Conservation (phyloP, 2,888 invertebrate genomes). For the Dasypolia templi region DNA sequence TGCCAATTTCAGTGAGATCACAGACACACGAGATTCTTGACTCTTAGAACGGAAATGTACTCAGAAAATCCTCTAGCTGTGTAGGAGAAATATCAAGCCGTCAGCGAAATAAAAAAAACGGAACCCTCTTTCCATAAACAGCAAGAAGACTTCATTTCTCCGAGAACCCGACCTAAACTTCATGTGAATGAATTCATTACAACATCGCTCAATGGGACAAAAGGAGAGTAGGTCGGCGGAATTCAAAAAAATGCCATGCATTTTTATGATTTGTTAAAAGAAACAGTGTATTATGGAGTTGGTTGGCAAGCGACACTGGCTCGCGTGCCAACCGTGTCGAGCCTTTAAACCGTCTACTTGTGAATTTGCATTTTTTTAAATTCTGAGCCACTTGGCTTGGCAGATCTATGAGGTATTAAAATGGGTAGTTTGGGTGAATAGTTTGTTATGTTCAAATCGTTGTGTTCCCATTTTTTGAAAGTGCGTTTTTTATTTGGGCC, state of each 20-base stretch:
- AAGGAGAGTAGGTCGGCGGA: conserved; percentile 42
- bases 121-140: neutral
- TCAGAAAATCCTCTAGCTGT: too few relatives aligned
- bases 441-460: neutral
- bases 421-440: neutral
- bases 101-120: neutral
- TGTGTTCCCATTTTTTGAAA: neutral
- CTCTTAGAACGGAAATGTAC: too few relatives aligned
- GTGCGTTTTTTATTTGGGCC: neutral
- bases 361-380: conserved; percentile 57
- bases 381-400: conserved; percentile 31
- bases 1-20: too few relatives aligned
- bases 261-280: conserved; percentile 57
- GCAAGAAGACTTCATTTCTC: neutral
- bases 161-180: conserved; percentile 14
- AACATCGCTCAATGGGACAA: conserved; percentile 42
- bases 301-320: conserved; percentile 53
- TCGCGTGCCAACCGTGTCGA: conserved; percentile 57
- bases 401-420: conserved; percentile 32
- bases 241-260: conserved; percentile 55
- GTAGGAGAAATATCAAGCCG: too few relatives aligned
- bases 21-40: too few relatives aligned
- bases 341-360: conserved; percentile 45
- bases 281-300: conserved; percentile 49
- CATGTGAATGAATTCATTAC: conserved; percentile 48